Base-by-base conservation (phyloP, 2,888 invertebrate species). In the Aricia artaxerxes region DNA sequence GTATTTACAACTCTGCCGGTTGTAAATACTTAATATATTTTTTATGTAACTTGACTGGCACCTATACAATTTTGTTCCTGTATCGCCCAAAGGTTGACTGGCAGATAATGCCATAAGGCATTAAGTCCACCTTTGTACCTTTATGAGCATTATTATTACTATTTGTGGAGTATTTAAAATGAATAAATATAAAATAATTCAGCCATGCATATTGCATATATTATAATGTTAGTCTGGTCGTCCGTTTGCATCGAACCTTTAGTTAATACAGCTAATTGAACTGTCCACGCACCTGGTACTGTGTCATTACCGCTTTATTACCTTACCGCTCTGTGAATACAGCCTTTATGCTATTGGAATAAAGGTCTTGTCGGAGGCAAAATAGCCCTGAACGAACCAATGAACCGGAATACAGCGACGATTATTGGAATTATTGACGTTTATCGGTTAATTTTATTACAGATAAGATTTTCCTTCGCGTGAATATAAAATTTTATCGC, bases 391-490 rank as follows among this genome's bases (percentile, higher is more conserved):
- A 64, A 24, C 24, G 35, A 31, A 13, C 69, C 69, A 38, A 35
- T 24, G 69, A 69, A 35, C 69, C 35, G 69, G 35, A 69, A 16
- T 16, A 31, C n/a, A 24, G 31, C 69, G 5, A 35, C 69, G 35
- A 69, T 69, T 69, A 69, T 69, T 69, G 69, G 69, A 69, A 69
- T 69, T 69, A 69, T 69, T 69, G 69, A 69, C 69, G 69, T 35
- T 69, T 35, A 69, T 69, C 69, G 35, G 69, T 69, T 69, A 35
- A 69, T 69, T 69, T 69, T 13, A 69, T 38, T 35, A 35, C 69
- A 13, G 7, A 64, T 64, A 64, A 64, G 64, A 69, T 69, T 69
- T 69, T 13, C 5, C 35, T 31, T 9, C 9, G 31, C 24, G 31
- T 64, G 24, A 31, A 11, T 64, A 64, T 64, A 61, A 61, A 61